Evolutionary conservation across 2,888 invertebrate genomes (phyloP), one percentile per base, ranked within the genome.

Genomic region (Pollenia griseotomentosa): DNA sequence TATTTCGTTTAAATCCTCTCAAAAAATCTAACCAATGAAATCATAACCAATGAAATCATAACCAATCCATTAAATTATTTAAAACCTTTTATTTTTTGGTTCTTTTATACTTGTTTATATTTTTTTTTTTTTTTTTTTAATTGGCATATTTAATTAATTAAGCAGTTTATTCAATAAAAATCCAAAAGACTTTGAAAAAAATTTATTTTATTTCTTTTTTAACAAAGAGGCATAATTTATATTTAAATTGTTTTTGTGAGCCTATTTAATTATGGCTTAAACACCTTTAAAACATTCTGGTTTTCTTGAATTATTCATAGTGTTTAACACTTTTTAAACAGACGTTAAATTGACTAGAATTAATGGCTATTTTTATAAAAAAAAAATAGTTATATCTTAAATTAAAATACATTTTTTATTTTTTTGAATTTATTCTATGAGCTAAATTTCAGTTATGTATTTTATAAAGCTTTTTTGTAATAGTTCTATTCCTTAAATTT

Each of bases 261-360:
- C 57, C 77, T 66, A 48, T 48, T 83, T 63, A 78, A 59, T 59
- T 78, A 66, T 10, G 70, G 42, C 14, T 65, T n/a, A 53, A 78
- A 55, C 46, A 44, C n/a, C n/a, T 23, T 7, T 19, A 12, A 44
- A 19, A 33, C 46, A 42, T 61, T 33, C 44, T 57, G 40, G 23
- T 19, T 19, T 57, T 16, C 44, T 65, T 65, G 11, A 8, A 83
- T 75, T 70, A 61, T 70, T 83, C 75, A 46, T 71, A 33, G 33
- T 40, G 19, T 55, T 83, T 71, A 55, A 3, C 63, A 83, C 40
- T 57, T n/a, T 12, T 61, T 48, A 14, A 51, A 48, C 16, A 59
- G 40, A 33, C 59, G 40, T 19, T 70, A 61, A 70, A 71, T 79
- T 71, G 63, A 70, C 16, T 70, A 19, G 51, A 61, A 70, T 63